Base-by-base conservation (phyloP, 2,113 vertebrate genomes). In the Cervus canadensis region DNA sequence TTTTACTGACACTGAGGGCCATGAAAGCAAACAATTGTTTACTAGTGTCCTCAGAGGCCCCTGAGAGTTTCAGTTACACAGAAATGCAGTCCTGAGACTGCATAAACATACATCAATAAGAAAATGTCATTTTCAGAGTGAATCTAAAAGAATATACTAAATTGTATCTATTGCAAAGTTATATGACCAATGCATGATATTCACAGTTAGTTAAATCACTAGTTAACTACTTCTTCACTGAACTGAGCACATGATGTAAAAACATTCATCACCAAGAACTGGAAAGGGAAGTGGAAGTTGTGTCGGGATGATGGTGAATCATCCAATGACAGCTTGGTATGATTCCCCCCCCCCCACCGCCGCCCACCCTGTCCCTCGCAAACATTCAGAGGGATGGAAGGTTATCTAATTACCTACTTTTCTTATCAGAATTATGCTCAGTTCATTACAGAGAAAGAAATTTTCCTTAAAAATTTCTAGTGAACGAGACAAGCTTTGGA, bases 21-120 rank as follows among this genome's bases (percentile, higher is more conserved):
- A 96, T 19, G 33, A 96, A 97, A 97, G 78, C 59, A 79, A 98
- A 76, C 78, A 97, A 91, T 81, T 48, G 92, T 96, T 97, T 90
- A n/a, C 93, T 60, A 81, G 0, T 85, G 30, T 45, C 50, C 74
- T 89, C 83, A 57, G 48, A 50, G 54, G 25, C 40, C 40, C 54
- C 8, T 5, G 85, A 52, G 30, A 79, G 30, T 54, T 95, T 78
- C 60, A 40, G 83, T 89, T 84, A 91, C 82, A 97, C 21, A 93
- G 86, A 93, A 95, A 93, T 17, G 84, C 23, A 86, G 59, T 36
- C 16, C 64, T 45, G 56, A 83, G 85, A 40, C 40, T 40, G 40
- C 40, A 40, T 87, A 60, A 43, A 59, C 12, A 50, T 33, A 89
- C 3, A 76, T n/a, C 83, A 91, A 81, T 88, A 87, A 93, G 95